Evolutionary conservation across 2,113 vertebrate species (phyloP).

Genomic region (Emberiza fucata): DNA sequence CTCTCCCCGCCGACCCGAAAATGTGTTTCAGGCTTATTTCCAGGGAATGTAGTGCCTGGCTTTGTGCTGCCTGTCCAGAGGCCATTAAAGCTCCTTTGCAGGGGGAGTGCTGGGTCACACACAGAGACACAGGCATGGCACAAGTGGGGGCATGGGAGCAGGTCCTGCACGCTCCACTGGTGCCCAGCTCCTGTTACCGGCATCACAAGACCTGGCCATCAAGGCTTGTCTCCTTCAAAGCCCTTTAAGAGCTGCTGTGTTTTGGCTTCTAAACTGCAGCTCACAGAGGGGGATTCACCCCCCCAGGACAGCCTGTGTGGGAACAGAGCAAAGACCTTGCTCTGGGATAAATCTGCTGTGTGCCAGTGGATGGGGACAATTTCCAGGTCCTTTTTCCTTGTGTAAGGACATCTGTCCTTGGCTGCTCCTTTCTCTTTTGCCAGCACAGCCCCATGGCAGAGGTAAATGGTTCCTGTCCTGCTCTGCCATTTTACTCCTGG

Average conservation of each 20-base stretch:
- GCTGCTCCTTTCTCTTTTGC: neutral
- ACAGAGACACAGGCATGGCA: neutral
- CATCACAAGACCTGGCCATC: constrained; percentile 3
- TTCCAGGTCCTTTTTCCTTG: neutral
- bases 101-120: neutral
- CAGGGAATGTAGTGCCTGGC: neutral
- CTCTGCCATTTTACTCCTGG: neutral
- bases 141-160: neutral
- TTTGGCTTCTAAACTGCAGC: neutral
- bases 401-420: neutral
- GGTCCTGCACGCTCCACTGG: constrained; percentile 19
- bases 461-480: neutral
- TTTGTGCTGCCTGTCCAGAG: neutral
- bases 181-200: neutral
- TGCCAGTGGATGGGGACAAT: rapidly evolving
- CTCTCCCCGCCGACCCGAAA: neutral
- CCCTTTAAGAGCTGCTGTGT: neutral
- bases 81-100: constrained; percentile 13
- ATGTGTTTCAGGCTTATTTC: neutral
- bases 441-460: rapidly evolving
- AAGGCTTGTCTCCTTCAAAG: constrained; percentile 4
- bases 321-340: neutral
- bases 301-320: neutral
- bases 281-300: neutral
- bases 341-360: neutral